Conservation (phyloP, 1,140 invertebrate species). For the Zaprionus nigranus region DNA sequence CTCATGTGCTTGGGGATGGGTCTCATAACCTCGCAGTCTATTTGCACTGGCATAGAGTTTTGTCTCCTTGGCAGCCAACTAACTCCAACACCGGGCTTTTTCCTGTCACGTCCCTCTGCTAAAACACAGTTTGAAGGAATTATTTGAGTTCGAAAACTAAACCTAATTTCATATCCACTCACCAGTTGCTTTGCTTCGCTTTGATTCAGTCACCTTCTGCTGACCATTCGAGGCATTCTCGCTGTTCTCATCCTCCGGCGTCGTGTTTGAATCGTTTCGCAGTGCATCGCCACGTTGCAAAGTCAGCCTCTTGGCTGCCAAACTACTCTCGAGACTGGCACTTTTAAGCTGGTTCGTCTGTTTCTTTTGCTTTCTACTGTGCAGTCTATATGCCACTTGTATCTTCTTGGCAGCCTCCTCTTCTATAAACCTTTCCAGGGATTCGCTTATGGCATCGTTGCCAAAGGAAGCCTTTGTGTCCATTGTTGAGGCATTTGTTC, state of each 20-base stretch:
- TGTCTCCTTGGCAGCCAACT: conserved; percentile 70
- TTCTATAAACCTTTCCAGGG: conserved; percentile 76
- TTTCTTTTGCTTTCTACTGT: conserved; percentile 49
- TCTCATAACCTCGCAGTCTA: conserved; percentile 78
- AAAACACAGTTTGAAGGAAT: not conserved
- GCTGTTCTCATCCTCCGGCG: conserved; percentile 71
- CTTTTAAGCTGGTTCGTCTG: conserved; percentile 21
- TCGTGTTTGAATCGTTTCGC: conserved; percentile 72
- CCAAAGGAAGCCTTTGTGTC: conserved; percentile 77
- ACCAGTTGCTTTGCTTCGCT: conserved; percentile 37
- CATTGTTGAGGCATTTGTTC: conserved; percentile 63
- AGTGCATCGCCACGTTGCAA: conserved; percentile 79
- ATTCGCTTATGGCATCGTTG: conserved; percentile 81
- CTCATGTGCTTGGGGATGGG: conserved; percentile 77
- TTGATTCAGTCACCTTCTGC: not conserved
- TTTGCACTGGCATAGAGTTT: conserved; percentile 84
- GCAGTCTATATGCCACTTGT: conserved; percentile 54
- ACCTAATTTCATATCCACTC: not conserved
- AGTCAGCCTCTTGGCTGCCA: conserved; percentile 68
- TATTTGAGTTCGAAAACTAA: not conserved
- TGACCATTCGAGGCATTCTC: conserved; percentile 16
- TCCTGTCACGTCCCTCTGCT: conserved; percentile 24
- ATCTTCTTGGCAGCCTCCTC: conserved; percentile 76
- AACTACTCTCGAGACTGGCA: conserved; percentile 59
- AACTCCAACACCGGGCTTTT: conserved; percentile 38